Percentiles rank a stretch among this genome's conserved stretches.
phyloP scores from a whole-genome alignment of 1,140 invertebrate species.

The Dreissena polymorpha region DNA sequence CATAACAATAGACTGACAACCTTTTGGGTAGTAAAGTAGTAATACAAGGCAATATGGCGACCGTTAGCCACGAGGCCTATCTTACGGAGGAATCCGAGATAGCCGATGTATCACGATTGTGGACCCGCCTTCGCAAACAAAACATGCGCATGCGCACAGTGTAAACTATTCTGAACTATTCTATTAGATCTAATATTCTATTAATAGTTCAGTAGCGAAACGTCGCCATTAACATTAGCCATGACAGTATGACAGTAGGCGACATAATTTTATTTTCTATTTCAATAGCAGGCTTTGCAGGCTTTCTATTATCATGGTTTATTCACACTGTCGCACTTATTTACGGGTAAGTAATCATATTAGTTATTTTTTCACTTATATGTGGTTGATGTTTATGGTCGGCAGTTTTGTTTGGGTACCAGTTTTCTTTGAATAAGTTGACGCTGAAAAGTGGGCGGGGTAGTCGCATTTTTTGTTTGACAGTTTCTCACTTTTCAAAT shows the following conservation, averaged over 20 bases:
- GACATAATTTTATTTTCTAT: slow-evolving; percentile 38
- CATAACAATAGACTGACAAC: too few species aligned
- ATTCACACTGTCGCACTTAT: slow-evolving; percentile 43
- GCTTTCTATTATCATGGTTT: slow-evolving; percentile 44
- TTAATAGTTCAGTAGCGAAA: too few species aligned
- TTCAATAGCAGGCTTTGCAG: slow-evolving; percentile 33
- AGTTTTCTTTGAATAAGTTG: background rate
- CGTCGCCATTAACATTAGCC: slow-evolving; percentile 41
- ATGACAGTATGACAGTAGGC: slow-evolving; percentile 47
- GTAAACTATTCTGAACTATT: too few species aligned
- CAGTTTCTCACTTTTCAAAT: background rate
- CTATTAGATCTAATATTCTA: too few species aligned
- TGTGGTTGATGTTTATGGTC: background rate
- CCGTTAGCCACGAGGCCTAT: too few species aligned
- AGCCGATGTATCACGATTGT: too few species aligned
- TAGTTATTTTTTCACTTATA: background rate
- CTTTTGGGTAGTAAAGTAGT: too few species aligned
- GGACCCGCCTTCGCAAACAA: too few species aligned
- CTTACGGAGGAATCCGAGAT: too few species aligned
- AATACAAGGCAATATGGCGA: too few species aligned
- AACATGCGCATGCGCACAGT: too few species aligned
- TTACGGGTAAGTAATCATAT: slow-evolving; percentile 30
- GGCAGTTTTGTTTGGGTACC: background rate
- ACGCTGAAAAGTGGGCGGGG: slow-evolving; percentile 24
- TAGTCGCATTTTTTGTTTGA: background rate